Evolutionary conservation across 2,797 vertebrate species (phyloP), one percentile per base, ranked within the genome.

Genomic region (Perodicticus potto): DNA sequence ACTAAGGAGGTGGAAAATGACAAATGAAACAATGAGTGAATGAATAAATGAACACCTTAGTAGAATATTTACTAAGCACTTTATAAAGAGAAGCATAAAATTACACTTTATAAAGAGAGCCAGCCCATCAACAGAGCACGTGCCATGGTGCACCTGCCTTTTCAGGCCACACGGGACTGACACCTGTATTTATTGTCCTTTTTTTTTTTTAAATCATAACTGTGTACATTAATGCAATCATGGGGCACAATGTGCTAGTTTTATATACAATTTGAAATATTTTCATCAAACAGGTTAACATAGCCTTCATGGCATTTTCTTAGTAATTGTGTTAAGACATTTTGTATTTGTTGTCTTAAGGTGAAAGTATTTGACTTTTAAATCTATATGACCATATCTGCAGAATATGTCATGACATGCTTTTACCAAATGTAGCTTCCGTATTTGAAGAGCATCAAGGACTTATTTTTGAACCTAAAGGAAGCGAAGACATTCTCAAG

Each of bases 321-420:
- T 40, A 40, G 40, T 40, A 40, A 40, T 40, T 40, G 40, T 40
- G 40, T 40, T 40, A 40, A 40, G 40, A 40, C 40, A 40, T 40
- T 40, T 3, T 27, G 27, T 27, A 63, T 43, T 80, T 70, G 57
- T 34, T 17, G 12, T 49, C 82, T 57, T 65, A 59, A 91, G 16
- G 82, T 53, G 12, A 65, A 63, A 86, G 63, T 32, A 59, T 20
- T 29, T 93, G 92, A 89, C 90, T 45, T 85, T 78, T 63, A 88
- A 61, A 37, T 82, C 23, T 67, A 2, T 32, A 16, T 27, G 14
- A 76, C 40, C 9, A 19, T 23, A 11, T 59, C 67, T 61, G 14
- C 37, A 61, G 34, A 43, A 72, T 53, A n/a, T 22, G 70, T 37
- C n/a, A 32, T 1, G 0, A 34, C 57, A 45, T 76, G 45, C 10